A percentile compares a stretch with the other conserved stretches of the same genome.
Evolutionary conservation across 2,888 invertebrate genomes (phyloP).

Genomic region (Fragum sueziense): DNA sequence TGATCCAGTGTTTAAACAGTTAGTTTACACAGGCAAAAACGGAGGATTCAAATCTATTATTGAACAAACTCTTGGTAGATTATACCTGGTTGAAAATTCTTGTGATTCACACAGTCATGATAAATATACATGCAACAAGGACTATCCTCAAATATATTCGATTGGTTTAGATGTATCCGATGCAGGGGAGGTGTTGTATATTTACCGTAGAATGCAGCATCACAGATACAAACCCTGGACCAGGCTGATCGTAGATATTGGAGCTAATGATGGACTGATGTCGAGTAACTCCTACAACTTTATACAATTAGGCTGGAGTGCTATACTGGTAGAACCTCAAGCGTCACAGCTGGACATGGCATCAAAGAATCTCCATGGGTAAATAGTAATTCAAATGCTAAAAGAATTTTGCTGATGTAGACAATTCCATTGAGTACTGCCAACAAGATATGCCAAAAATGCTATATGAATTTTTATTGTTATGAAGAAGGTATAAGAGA

Average conservation of each 20-base stretch:
- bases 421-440: background rate
- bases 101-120: background rate
- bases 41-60: conserved; percentile 66
- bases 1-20: conserved; percentile 40
- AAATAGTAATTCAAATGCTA: conserved; percentile 15
- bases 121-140: conserved; percentile 3
- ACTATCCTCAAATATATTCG: conserved; percentile 28
- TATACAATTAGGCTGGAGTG: conserved; percentile 76
- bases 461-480: no score
- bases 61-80: conserved; percentile 68
- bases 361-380: conserved; percentile 66
- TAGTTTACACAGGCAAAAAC: conserved; percentile 64
- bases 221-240: conserved; percentile 34
- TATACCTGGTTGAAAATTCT: conserved; percentile 58
- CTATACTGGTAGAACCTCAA: conserved; percentile 75
- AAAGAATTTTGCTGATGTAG: background rate
- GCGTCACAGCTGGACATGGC: conserved; percentile 65
- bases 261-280: conserved; percentile 75
- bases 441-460: no score
- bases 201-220: conserved; percentile 64
- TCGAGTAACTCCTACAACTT: conserved; percentile 77
- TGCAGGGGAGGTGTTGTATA: conserved; percentile 69
- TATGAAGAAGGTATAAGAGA: no score
- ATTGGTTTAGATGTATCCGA: conserved; percentile 72
- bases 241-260: conserved; percentile 72